A percentile compares a stretch with the other conserved stretches of the same genome.
Conservation (phyloP, 2,113 vertebrate genomes). For the Epinephelus cyanopodus region DNA sequence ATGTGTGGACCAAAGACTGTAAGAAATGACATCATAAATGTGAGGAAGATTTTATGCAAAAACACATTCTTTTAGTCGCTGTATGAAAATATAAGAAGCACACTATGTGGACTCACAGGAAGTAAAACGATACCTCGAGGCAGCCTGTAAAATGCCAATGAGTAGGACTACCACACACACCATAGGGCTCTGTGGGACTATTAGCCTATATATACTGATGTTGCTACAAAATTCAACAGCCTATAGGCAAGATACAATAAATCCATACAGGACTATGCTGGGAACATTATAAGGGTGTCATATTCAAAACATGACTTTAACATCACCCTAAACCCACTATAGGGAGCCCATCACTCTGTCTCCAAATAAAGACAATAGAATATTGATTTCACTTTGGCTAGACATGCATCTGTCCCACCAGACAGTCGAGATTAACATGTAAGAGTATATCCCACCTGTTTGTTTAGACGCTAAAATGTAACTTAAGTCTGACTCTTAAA, state of each 20-base stretch:
- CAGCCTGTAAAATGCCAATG: neutral
- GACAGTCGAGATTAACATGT: neutral
- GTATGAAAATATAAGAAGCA: neutral
- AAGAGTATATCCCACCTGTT: constrained; percentile 1
- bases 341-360: neutral
- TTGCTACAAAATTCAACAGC: neutral
- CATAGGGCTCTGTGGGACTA: neutral
- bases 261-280: neutral
- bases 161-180: neutral
- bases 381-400: constrained; percentile 10
- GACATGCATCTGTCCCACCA: neutral
- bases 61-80: neutral
- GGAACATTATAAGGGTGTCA: neutral
- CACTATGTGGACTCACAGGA: neutral
- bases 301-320: no score
- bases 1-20: neutral
- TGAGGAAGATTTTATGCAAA: neutral
- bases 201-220: neutral
- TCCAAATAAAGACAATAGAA: constrained; percentile 10
- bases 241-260: no score
- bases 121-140: neutral
- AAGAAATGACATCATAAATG: constrained; percentile 43
- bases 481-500: neutral
- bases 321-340: neutral
- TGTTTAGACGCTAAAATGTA: constrained; percentile 21